phyloP scores from a whole-genome alignment of 2,113 vertebrate genomes.

The Cyprinus carpio region DNA sequence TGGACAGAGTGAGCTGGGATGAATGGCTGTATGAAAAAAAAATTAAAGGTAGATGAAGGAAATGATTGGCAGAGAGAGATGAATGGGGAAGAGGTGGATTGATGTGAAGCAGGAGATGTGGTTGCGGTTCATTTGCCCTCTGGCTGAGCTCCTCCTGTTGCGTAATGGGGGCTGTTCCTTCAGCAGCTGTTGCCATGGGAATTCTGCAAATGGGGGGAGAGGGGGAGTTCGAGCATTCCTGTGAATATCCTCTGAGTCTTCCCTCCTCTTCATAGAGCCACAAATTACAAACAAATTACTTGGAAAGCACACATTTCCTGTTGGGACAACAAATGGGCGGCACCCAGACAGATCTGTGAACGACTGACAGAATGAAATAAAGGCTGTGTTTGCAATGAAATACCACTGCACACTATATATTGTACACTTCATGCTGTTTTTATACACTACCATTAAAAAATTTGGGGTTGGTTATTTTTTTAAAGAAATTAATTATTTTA shows the following conservation, averaged over 20 bases:
- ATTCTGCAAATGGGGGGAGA: slow-evolving; percentile 68
- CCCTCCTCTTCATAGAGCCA: not conserved
- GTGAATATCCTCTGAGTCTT: slow-evolving; percentile 11
- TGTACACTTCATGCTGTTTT: no score
- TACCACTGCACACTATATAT: no score
- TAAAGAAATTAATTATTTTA: no score
- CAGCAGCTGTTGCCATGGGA: slow-evolving; percentile 90
- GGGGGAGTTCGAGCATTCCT: slow-evolving; percentile 49
- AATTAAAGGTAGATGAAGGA: not conserved
- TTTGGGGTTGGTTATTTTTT: no score
- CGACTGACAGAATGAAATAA: not conserved
- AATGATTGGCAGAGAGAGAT: slow-evolving; percentile 40
- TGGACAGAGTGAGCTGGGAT: not conserved
- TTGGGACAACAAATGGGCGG: not conserved
- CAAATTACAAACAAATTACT: slow-evolving; percentile 14
- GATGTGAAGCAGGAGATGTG: slow-evolving; percentile 12
- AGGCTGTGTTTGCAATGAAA: not conserved
- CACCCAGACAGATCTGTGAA: not conserved
- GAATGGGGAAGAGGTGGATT: not conserved
- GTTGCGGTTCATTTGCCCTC: slow-evolving; percentile 56
- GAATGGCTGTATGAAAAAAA: slow-evolving; percentile 5
- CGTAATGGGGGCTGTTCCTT: slow-evolving; percentile 78
- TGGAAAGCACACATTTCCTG: slow-evolving; percentile 2
- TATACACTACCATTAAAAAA: no score
- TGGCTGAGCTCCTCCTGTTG: slow-evolving; percentile 76